phyloP scores from a whole-genome alignment of 2,888 invertebrate species.

The Cerceris ruficornis region DNA sequence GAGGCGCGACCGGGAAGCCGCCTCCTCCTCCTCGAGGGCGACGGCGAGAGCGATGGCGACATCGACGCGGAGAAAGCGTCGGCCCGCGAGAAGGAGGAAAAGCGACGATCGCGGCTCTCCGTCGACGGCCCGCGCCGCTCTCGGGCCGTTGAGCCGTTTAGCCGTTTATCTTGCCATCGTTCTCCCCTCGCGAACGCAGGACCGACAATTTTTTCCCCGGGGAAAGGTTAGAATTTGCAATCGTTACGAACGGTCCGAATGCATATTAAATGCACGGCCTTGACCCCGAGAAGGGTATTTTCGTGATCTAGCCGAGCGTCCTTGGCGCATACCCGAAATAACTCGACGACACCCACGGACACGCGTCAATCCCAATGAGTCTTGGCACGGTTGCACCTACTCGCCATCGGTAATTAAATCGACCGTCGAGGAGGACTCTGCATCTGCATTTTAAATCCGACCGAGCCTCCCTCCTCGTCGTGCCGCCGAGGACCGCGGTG shows the following conservation, averaged over 20 bases:
- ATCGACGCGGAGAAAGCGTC: too few relatives aligned
- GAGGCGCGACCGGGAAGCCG: neutral
- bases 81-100: too few relatives aligned
- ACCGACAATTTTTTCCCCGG: neutral
- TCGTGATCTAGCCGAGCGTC: conserved; percentile 53
- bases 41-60: too few relatives aligned
- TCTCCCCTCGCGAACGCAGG: neutral
- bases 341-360: conserved; percentile 25
- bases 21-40: neutral
- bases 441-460: conserved; percentile 11
- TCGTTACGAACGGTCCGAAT: conserved; percentile 22
- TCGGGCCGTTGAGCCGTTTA: neutral
- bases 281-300: conserved; percentile 52
- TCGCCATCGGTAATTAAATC: conserved; percentile 41
- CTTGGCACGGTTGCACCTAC: conserved; percentile 41
- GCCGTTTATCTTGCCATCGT: neutral
- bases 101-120: too few relatives aligned
- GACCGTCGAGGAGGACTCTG: conserved; percentile 3
- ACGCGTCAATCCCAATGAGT: conserved; percentile 35
- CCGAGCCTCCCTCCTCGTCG: neutral
- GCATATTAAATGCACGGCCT: conserved; percentile 39
- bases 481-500: neutral
- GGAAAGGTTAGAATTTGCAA: neutral
- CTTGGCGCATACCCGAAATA: conserved; percentile 56
- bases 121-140: too few relatives aligned